Base-by-base conservation (phyloP, 2,888 invertebrate genomes). In the Heliconius erato region DNA sequence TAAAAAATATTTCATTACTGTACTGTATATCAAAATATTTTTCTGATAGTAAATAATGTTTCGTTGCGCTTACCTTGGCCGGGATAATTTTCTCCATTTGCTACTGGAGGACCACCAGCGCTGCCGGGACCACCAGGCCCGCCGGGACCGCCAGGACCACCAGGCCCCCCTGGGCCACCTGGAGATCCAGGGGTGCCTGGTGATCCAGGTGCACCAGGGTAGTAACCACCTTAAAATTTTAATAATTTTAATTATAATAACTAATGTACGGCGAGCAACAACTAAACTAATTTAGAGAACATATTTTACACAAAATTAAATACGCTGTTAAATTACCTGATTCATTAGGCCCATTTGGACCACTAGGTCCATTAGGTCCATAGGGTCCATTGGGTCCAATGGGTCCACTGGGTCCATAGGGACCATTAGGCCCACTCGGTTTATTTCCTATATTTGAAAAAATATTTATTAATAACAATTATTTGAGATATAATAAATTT, bases 311-410 rank as follows among this genome's bases (percentile, higher is more conserved):
- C 19, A 59, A 59, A 59, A 23, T 54, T 19, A 54, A 54, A 19
- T 16, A 54, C 5, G 54, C 19, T 54, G 23, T 54, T 5, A 54
- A 79, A 28, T 69, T 16, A 16, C 74, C 59, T 69, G 79, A 78
- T 11, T 32, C n/a, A 3, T 74, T 79, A 40, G 82, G 79, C 14
- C 49, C 44, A 2, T 68, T 65, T 23, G 71, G 79, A 0, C 35
- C 16, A 19, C 74, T 79, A 19, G 79, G 69, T 59, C 49, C 32
- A 28, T 59, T 68, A 6, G 78, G 59, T 23, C 79, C 72, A 32
- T 71, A 44, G 16, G 72, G 93, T n/a, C 91, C 91, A 28, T 88
- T 91, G 40, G 40, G 40, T 35, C 35, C 35, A 35, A 35, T 35
- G 4, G 84, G 80, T 23, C 84, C 84, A 26, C 54, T 54, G 44